These are phyloP conservation scores for Carcinoscorpius rotundicauda DNA, from an alignment of 1,140 invertebrate species.

Conservation along the genomic window DNA sequence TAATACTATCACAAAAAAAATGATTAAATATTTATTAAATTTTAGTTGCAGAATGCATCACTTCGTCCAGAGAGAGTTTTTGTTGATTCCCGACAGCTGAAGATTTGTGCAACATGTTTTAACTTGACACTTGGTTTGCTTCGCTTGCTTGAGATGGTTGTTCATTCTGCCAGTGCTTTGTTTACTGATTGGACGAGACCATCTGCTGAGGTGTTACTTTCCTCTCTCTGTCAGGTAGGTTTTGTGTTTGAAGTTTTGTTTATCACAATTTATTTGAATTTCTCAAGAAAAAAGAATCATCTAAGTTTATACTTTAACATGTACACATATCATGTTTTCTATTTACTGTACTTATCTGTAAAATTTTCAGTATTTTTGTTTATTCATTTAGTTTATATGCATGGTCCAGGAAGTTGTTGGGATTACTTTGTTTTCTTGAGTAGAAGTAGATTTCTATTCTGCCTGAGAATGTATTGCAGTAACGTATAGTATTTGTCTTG, in stretches of 20 bases:
- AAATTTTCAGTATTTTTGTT: too few species aligned
- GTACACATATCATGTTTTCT: neutral
- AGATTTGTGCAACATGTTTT: conserved; percentile 71
- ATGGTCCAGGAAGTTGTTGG: too few species aligned
- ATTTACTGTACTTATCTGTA: too few species aligned
- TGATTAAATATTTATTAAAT: neutral
- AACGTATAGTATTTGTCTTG: too few species aligned
- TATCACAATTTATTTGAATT: neutral
- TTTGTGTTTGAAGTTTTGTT: neutral
- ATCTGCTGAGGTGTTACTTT: conserved; percentile 49
- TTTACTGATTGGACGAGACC: conserved; percentile 45
- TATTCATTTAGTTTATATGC: too few species aligned
- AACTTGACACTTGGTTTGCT: conserved; percentile 54
- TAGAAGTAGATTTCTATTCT: too few species aligned
- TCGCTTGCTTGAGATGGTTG: conserved; percentile 66
- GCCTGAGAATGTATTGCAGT: too few species aligned
- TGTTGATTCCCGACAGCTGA: conserved; percentile 62
- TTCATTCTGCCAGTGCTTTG: conserved; percentile 46
- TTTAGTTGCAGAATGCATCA: conserved; percentile 46
- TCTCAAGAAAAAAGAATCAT: neutral
- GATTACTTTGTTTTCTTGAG: too few species aligned
- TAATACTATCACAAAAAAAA: too few species aligned
- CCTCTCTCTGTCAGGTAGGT: conserved; percentile 49
- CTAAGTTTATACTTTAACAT: conserved; percentile 2
- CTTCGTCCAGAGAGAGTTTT: conserved; percentile 38